phyloP scores from a whole-genome alignment of 2,888 invertebrate genomes.

The Lacanobia wlatinum region DNA sequence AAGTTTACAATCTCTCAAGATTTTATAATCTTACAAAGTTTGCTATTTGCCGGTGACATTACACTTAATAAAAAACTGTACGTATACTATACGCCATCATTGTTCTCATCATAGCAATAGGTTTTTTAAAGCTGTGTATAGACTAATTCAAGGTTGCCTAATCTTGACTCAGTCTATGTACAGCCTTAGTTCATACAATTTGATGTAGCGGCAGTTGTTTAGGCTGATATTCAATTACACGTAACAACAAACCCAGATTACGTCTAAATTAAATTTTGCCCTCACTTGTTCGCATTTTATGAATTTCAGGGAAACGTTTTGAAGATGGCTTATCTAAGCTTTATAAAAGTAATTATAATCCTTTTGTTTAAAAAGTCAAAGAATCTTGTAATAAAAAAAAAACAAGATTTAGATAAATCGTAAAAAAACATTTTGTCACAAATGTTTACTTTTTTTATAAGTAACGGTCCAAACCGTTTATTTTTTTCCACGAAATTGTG shows the following conservation, averaged over 20 bases:
- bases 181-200: slow-evolving; percentile 20
- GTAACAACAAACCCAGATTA: slow-evolving; percentile 44
- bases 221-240: slow-evolving; percentile 48
- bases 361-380: slow-evolving; percentile 7
- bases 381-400: not conserved
- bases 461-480: no score
- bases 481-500: no score
- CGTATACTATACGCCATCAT: no score
- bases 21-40: no score
- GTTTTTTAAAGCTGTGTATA: no score
- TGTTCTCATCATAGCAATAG: no score
- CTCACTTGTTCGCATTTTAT: slow-evolving; percentile 31
- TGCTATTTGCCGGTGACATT: no score
- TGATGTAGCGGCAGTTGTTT: slow-evolving; percentile 19
- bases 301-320: slow-evolving; percentile 23
- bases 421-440: not conserved
- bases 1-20: no score
- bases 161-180: not conserved
- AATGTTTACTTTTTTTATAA: no score
- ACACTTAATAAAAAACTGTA: no score
- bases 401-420: not conserved
- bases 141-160: no score
- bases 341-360: slow-evolving; percentile 27
- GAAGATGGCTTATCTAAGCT: not conserved
- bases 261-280: slow-evolving; percentile 41